Conservation (phyloP, 1,140 invertebrate genomes). For the Drosophila pandora region DNA sequence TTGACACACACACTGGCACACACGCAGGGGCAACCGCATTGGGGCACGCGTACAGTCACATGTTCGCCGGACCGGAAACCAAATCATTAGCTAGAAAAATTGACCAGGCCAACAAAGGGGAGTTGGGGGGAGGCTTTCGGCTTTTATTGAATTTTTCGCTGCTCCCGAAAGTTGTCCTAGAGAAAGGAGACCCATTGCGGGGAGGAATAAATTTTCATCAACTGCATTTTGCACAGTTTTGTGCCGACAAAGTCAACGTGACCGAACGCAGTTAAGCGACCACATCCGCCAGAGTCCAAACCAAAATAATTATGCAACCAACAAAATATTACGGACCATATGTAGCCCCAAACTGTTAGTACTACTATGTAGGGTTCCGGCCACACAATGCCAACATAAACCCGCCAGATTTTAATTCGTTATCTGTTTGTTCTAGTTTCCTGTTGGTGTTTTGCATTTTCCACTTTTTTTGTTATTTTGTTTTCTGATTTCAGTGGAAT, state of each 20-base stretch:
- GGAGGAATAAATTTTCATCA: slow-evolving; percentile 65
- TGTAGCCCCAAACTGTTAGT: slow-evolving; percentile 11
- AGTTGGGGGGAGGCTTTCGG: not conserved
- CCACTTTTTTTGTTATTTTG: slow-evolving; percentile 1
- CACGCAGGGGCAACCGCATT: slow-evolving; percentile 17
- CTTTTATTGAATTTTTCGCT: slow-evolving; percentile 52
- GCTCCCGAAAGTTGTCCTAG: slow-evolving; percentile 8
- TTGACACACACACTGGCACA: slow-evolving; percentile 55
- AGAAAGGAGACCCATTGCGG: slow-evolving; percentile 6
- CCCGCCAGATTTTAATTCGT: slow-evolving; percentile 46
- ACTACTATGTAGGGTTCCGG: slow-evolving; percentile 20
- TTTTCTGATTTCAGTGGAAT: slow-evolving; percentile 23
- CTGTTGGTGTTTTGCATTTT: slow-evolving; percentile 7
- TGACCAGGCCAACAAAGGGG: slow-evolving; percentile 46
- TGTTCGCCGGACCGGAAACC: slow-evolving; percentile 53
- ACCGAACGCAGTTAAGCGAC: slow-evolving; percentile 72
- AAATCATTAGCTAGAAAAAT: slow-evolving; percentile 80
- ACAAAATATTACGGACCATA: slow-evolving; percentile 55
- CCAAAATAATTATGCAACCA: slow-evolving; percentile 66
- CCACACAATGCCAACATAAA: slow-evolving; percentile 32
- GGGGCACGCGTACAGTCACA: slow-evolving; percentile 34
- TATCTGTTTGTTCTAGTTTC: slow-evolving; percentile 31
- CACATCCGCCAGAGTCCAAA: slow-evolving; percentile 55
- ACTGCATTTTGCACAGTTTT: slow-evolving; percentile 39
- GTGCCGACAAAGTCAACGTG: slow-evolving; percentile 31